Percentiles rank a stretch among this genome's conserved stretches.
Evolutionary conservation across 2,797 vertebrate genomes (phyloP).

Genomic region (Sebastolobus altivelis): DNA sequence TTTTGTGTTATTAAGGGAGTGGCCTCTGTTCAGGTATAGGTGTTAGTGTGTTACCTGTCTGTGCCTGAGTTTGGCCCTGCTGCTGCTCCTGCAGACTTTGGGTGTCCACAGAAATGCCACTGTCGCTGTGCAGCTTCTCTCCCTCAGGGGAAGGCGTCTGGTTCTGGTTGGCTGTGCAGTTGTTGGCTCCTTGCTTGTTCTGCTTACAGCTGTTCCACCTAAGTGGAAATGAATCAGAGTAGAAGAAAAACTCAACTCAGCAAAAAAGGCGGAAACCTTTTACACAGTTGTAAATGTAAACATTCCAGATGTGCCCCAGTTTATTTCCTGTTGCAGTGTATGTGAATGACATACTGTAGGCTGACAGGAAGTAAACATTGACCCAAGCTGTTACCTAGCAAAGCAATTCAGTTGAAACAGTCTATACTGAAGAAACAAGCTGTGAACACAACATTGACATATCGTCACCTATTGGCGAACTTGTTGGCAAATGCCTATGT

Average conservation of each 20-base stretch:
- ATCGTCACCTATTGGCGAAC: background rate
- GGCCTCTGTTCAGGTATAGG: background rate
- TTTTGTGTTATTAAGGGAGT: slow-evolving; percentile 2
- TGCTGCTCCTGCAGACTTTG: slow-evolving; percentile 95
- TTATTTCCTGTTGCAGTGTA: background rate
- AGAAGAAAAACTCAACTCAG: background rate
- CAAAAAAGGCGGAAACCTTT: background rate
- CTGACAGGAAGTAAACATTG: background rate
- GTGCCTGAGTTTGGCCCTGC: slow-evolving; percentile 87
- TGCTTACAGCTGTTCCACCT: slow-evolving; percentile 99
- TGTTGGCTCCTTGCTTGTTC: slow-evolving; percentile 96
- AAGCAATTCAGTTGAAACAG: background rate
- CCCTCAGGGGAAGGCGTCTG: slow-evolving; percentile 95
- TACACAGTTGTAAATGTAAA: background rate
- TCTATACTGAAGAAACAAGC: background rate
- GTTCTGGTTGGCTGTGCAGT: slow-evolving; percentile 88
- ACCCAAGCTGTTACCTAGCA: background rate
- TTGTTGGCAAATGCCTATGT: background rate
- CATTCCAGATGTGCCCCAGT: background rate
- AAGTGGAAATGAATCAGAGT: background rate
- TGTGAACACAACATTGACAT: background rate
- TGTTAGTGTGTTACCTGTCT: slow-evolving; percentile 75
- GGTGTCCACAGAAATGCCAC: slow-evolving; percentile 97
- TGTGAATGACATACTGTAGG: background rate
- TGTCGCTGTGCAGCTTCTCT: slow-evolving; percentile 98